Percentiles rank a stretch among this genome's conserved stretches.
Evolutionary conservation across 2,888 invertebrate genomes (phyloP).

Genomic region (Meteorus colon): DNA sequence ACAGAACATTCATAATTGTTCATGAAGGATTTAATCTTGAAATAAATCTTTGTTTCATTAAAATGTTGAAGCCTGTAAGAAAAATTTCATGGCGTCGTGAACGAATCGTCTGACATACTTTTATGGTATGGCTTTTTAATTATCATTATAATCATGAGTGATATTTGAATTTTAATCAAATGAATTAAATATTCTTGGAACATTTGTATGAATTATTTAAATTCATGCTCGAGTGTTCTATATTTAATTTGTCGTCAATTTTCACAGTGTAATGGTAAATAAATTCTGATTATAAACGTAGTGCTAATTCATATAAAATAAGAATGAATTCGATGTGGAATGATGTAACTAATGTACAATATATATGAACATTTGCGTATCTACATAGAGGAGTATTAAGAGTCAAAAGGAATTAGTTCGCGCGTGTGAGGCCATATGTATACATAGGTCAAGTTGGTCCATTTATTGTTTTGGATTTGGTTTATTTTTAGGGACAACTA

Average conservation of each 20-base stretch:
- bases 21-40: neutral
- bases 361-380: neutral
- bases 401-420: neutral
- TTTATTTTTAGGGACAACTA: conserved; percentile 3
- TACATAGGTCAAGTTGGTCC: conserved; percentile 8
- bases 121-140: neutral
- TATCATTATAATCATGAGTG: neutral
- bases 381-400: neutral
- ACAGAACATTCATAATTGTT: neutral
- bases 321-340: neutral
- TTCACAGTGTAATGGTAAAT: neutral
- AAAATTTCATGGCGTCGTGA: neutral
- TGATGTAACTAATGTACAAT: conserved; percentile 4
- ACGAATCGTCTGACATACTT: neutral
- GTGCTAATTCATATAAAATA: neutral
- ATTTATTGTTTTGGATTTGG: conserved; percentile 14
- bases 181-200: neutral
- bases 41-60: neutral
- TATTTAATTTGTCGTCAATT: neutral
- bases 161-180: neutral
- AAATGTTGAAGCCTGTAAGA: neutral
- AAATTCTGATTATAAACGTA: neutral
- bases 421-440: neutral
- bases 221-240: neutral
- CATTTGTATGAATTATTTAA: neutral